Evolutionary conservation across 2,113 vertebrate species (phyloP).

Genomic region (Parotia lawesii): DNA sequence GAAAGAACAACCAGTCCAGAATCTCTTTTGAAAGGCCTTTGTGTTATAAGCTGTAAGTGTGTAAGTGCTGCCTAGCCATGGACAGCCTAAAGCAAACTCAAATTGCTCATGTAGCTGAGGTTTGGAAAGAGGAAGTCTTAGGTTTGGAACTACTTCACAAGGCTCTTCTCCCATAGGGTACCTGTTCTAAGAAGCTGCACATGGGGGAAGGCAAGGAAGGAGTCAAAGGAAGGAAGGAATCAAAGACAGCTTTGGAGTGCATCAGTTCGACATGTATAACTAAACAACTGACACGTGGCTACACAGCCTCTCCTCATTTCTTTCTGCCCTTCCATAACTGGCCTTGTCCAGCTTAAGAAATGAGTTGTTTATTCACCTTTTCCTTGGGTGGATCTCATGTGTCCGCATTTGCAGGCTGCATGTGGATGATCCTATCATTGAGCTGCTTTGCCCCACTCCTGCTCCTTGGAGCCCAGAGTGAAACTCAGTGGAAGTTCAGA

Average conservation of each 20-base stretch:
- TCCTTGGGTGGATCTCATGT: background rate
- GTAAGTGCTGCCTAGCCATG: background rate
- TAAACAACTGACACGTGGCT: background rate
- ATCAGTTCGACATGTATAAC: background rate
- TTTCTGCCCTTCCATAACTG: background rate
- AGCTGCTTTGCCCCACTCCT: background rate
- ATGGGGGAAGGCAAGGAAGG: background rate
- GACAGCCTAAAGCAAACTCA: background rate
- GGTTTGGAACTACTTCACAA: background rate
- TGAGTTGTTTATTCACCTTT: background rate
- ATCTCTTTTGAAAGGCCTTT: background rate
- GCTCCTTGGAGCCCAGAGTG: background rate
- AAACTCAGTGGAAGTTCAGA: background rate
- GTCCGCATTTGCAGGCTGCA: background rate
- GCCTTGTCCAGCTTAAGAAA: background rate
- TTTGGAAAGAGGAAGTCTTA: background rate
- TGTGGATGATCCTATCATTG: background rate
- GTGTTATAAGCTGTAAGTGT: background rate
- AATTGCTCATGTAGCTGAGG: background rate
- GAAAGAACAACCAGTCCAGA: background rate
- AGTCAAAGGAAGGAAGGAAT: no score
- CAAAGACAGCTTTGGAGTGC: background rate
- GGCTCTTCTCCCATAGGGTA: background rate
- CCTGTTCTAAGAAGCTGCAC: fast-evolving
- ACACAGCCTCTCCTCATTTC: background rate